These are phyloP conservation scores for Todiramphus saurophagus DNA, from an alignment of 2,113 vertebrate species.

Conservation along the genomic window DNA sequence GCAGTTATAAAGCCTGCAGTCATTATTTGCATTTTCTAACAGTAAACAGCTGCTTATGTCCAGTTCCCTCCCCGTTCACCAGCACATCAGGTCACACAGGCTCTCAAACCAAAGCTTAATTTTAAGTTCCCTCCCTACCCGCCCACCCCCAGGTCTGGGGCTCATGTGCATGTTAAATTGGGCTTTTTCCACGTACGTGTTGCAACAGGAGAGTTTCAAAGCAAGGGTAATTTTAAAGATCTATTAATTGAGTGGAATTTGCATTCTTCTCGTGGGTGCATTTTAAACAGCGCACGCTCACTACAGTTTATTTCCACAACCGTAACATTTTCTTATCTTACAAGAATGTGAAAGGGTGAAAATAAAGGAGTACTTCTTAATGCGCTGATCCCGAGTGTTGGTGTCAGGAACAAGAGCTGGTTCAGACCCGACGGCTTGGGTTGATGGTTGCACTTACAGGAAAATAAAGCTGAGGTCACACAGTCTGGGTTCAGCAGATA, in stretches of 20 bases:
- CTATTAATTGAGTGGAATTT: background rate
- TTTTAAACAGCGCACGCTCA: background rate
- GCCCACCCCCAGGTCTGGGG: background rate
- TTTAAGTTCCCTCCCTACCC: background rate
- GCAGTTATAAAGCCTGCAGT: background rate
- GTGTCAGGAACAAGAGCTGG: background rate
- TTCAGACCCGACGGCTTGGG: background rate
- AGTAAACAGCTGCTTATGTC: background rate
- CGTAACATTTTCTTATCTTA: background rate
- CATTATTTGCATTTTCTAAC: background rate
- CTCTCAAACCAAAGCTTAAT: background rate
- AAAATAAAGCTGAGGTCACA: background rate
- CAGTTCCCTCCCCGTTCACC: background rate
- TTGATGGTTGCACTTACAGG: background rate
- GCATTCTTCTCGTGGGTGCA: background rate
- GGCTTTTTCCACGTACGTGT: background rate
- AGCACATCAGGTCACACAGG: background rate
- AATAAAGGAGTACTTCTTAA: background rate
- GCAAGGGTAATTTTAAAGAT: background rate
- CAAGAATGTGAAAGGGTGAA: background rate
- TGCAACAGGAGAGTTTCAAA: constrained; percentile 26
- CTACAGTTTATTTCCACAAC: background rate
- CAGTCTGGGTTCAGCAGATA: background rate
- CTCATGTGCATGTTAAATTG: constrained; percentile 42
- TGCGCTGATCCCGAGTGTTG: background rate